Percentiles rank a stretch among this genome's conserved stretches.
These are phyloP conservation scores for Myxocyprinus asiaticus DNA, from an alignment of 2,113 vertebrate species.

Conservation along the genomic window DNA sequence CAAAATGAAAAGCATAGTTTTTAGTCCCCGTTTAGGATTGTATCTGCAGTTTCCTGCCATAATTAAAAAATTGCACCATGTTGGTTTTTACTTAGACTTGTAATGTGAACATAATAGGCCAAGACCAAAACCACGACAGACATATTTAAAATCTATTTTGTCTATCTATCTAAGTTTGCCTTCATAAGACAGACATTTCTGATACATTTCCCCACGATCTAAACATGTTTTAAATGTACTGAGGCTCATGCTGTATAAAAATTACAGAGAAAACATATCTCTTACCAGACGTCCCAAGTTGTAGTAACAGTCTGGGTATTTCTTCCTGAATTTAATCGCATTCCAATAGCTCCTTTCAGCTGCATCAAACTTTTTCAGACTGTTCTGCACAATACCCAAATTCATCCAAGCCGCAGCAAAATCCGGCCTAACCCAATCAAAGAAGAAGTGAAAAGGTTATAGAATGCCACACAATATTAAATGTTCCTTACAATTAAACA, in stretches of 20 bases:
- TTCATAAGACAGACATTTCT: too few relatives aligned
- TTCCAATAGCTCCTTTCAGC: slow-evolving; percentile 95
- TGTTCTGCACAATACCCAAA: slow-evolving; percentile 97
- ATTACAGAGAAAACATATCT: neutral
- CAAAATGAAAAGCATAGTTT: too few relatives aligned
- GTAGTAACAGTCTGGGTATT: slow-evolving; percentile 98
- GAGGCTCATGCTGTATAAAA: too few relatives aligned
- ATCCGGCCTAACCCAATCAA: slow-evolving; percentile 78
- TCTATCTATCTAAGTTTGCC: too few relatives aligned
- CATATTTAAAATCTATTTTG: neutral
- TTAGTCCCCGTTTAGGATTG: too few relatives aligned
- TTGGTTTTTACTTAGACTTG: too few relatives aligned
- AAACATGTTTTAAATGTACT: too few relatives aligned
- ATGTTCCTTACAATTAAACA: neutral
- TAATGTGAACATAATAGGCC: neutral
- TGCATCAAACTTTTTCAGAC: slow-evolving; percentile 85
- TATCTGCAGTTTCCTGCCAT: slow-evolving; percentile 3
- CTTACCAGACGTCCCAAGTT: slow-evolving; percentile 92
- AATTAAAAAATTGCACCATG: slow-evolving; percentile 24
- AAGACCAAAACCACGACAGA: slow-evolving; percentile 7
- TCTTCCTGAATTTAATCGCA: slow-evolving; percentile 91
- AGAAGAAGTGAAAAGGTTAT: neutral
- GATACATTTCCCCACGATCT: too few relatives aligned
- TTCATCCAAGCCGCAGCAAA: slow-evolving; percentile 99
- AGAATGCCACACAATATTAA: neutral